These are phyloP conservation scores for Drosophila melanica DNA, from an alignment of 1,140 invertebrate species.

Conservation along the genomic window DNA sequence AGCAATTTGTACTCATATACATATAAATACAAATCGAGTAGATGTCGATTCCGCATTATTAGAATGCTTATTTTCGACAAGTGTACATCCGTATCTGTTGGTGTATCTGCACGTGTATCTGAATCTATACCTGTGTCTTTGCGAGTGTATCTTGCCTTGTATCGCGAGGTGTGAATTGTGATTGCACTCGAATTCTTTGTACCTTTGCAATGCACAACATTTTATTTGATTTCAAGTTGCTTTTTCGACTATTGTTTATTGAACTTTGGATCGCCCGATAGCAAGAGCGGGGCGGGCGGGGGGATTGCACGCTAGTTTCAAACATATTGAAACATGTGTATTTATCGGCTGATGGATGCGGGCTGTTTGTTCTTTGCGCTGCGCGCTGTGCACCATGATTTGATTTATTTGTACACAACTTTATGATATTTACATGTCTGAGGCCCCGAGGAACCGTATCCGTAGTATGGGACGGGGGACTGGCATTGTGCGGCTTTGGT, in stretches of 20 bases:
- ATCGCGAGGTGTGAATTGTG: constrained; percentile 66
- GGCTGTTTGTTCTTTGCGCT: constrained; percentile 68
- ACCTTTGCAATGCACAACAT: constrained; percentile 46
- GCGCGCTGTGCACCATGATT: constrained; percentile 52
- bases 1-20: too few species aligned
- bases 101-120: constrained; percentile 33
- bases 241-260: constrained; percentile 65
- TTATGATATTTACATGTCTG: constrained; percentile 78
- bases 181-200: constrained; percentile 49
- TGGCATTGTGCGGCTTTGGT: constrained; percentile 28
- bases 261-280: constrained; percentile 66
- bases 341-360: constrained; percentile 61
- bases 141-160: constrained; percentile 9
- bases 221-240: constrained; percentile 67
- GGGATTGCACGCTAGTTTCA: constrained; percentile 38
- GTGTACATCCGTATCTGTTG: constrained; percentile 25
- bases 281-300: constrained; percentile 4
- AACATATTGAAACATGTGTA: constrained; percentile 74
- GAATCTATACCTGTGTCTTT: constrained; percentile 26
- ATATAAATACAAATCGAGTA: too few species aligned
- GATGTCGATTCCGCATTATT: too few species aligned
- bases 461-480: constrained; percentile 11
- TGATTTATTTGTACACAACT: constrained; percentile 79
- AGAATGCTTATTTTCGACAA: background rate
- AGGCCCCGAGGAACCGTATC: background rate